Evolutionary conservation across 2,113 vertebrate genomes (phyloP).

Genomic region (Brachypodius melanocephalos): DNA sequence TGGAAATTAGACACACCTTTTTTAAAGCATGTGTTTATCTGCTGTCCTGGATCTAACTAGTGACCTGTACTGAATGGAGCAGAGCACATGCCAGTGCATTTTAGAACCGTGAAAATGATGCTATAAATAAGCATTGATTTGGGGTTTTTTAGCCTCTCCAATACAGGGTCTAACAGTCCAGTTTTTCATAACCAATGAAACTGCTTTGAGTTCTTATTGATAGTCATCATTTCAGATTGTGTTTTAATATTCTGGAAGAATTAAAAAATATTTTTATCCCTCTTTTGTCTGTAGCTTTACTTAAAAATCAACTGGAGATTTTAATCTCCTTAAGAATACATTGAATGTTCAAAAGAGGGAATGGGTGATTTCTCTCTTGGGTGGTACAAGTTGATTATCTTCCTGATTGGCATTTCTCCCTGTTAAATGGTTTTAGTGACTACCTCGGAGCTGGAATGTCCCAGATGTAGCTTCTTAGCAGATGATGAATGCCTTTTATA

Average conservation of each 20-base stretch:
- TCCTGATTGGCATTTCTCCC: slow-evolving; percentile 14
- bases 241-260: slow-evolving; percentile 3
- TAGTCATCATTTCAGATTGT: background rate
- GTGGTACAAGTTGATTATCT: slow-evolving; percentile 49
- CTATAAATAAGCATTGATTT: background rate
- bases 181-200: slow-evolving; percentile 1
- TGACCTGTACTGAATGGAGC: slow-evolving; percentile 6
- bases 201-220: background rate
- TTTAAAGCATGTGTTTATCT: background rate
- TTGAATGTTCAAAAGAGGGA: background rate
- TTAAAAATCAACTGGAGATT: slow-evolving; percentile 21
- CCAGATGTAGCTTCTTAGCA: background rate
- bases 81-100: background rate
- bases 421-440: slow-evolving; percentile 19
- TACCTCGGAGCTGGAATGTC: slow-evolving; percentile 3
- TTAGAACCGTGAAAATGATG: background rate
- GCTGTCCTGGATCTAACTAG: background rate
- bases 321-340: slow-evolving; percentile 44
- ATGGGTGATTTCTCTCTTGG: slow-evolving; percentile 25
- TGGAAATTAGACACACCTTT: background rate
- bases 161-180: background rate
- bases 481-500: slow-evolving; percentile 36
- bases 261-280: slow-evolving; percentile 6
- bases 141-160: background rate
- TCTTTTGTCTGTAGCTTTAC: slow-evolving; percentile 3